phyloP scores from a whole-genome alignment of 2,888 invertebrate genomes.

The Hirtodrosophila alboralis region DNA sequence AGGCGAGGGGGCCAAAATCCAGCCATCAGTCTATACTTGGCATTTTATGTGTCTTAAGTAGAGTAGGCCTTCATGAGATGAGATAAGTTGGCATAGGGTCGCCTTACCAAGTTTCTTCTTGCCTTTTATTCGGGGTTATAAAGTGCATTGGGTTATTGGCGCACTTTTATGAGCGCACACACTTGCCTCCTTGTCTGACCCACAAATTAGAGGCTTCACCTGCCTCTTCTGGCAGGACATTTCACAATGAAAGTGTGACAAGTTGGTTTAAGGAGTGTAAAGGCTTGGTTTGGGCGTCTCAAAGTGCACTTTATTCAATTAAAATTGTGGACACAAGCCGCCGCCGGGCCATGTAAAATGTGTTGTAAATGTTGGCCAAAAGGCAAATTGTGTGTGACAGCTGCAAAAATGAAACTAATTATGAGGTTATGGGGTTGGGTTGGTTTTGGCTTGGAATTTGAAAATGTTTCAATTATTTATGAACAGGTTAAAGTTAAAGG shows the following conservation, averaged over 20 bases:
- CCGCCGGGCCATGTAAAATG: slow-evolving; percentile 46
- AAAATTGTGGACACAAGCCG: slow-evolving; percentile 50
- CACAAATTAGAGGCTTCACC: no score
- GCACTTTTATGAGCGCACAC: slow-evolving; percentile 71
- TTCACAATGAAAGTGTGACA: slow-evolving; percentile 73
- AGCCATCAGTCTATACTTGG: slow-evolving; percentile 28
- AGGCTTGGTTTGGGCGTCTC: slow-evolving; percentile 22
- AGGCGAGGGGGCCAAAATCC: not conserved
- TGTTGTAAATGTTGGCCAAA: slow-evolving; percentile 61
- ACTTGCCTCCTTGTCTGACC: no score
- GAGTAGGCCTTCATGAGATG: slow-evolving; percentile 42
- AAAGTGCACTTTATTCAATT: slow-evolving; percentile 77
- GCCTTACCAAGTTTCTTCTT: not conserved
- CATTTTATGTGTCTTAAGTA: slow-evolving; percentile 56
- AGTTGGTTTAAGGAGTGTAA: slow-evolving; percentile 30
- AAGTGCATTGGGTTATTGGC: slow-evolving; percentile 78
- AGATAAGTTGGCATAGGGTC: slow-evolving; percentile 7
- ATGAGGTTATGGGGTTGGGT: slow-evolving; percentile 31
- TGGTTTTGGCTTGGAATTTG: not conserved
- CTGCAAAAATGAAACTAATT: slow-evolving; percentile 68
- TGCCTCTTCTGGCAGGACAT: slow-evolving; percentile 28
- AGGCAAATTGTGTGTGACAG: slow-evolving; percentile 66
- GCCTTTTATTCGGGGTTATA: slow-evolving; percentile 30
- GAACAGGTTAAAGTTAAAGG: slow-evolving; percentile 41
- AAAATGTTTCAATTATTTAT: slow-evolving; percentile 1